A percentile compares a stretch with the other conserved stretches of the same genome.
phyloP scores from a whole-genome alignment of 53 echinoderm and acorn worm genomes.

The Zoroaster sp. region DNA sequence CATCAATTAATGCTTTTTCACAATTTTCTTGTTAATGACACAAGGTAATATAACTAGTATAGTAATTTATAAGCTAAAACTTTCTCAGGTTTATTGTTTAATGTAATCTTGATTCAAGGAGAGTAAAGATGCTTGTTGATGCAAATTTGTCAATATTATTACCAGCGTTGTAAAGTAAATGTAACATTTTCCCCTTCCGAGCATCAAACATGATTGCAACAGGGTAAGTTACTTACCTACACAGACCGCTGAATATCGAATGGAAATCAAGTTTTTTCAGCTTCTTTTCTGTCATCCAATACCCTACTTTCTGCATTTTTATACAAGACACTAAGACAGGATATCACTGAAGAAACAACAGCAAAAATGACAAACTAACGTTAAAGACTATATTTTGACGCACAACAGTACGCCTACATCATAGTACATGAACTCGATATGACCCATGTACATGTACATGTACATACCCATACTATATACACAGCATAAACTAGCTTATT shows the following conservation, averaged over 20 bases:
- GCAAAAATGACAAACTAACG: neutral
- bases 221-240: conserved; percentile 49
- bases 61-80: too few species aligned
- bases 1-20: too few species aligned
- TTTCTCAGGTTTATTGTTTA: too few species aligned
- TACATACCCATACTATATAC: neutral
- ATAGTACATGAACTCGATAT: neutral
- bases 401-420: neutral
- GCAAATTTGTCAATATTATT: neutral
- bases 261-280: conserved; percentile 84
- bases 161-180: neutral
- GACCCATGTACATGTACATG: neutral
- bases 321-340: neutral
- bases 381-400: neutral
- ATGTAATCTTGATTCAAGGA: too few species aligned
- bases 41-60: too few species aligned
- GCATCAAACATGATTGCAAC: neutral
- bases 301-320: conserved; percentile 78
- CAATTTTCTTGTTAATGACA: too few species aligned
- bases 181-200: neutral
- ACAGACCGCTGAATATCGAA: conserved; percentile 60
- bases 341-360: neutral
- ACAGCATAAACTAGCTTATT: neutral
- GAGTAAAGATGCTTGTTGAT: neutral
- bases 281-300: conserved; percentile 89